Base-by-base conservation (phyloP, 2,888 invertebrate genomes). In the Saturnia pavonia region DNA sequence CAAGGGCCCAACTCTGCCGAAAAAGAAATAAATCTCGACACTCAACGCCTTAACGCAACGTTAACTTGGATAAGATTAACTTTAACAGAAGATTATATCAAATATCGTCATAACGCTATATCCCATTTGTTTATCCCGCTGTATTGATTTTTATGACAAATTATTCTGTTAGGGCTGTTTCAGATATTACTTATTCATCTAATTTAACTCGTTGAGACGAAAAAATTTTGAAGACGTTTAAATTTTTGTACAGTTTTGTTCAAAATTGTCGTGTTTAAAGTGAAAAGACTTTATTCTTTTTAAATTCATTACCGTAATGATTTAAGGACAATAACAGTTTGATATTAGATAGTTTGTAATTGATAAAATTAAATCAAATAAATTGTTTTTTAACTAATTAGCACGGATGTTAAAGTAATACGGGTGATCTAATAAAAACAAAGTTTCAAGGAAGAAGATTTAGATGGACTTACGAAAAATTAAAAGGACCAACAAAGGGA, bases 1-100 rank as follows among this genome's bases (percentile, higher is more conserved):
- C 3, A 75, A 73, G 16, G 72, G 76, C n/a, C 77, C 76, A 70
- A 43, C 45, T 8, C 60, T 60, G 27, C 43, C 63, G 27, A 54
- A 63, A 19, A 60, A 34, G 45, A 60, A 25, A 16, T 22, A 51
- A 51, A 22, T 66, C 11, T 19, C 65, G 8, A 40, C 9, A 65
- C 16, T 40, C 34, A 19, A n/a, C 19, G 11, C 22, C n/a, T n/a
- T 40, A 40, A 40, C 11, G 65, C 40, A 40, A 40, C 9, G 40
- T 19, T 12, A n/a, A 63, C 1, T 22, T 11, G 25, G 12, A 63
- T 0, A 40, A 40, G n/a, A 12, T 57, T 57, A 25, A 51, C 12
- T 40, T 16, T 40, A 63, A 63, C 34, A 16, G 16, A 63, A n/a
- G 7, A 65, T 19, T 40, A 65, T 40, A n/a, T 40, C 12, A 40